Conservation (phyloP, 2,888 invertebrate species). For the Aleiodes testaceus region DNA sequence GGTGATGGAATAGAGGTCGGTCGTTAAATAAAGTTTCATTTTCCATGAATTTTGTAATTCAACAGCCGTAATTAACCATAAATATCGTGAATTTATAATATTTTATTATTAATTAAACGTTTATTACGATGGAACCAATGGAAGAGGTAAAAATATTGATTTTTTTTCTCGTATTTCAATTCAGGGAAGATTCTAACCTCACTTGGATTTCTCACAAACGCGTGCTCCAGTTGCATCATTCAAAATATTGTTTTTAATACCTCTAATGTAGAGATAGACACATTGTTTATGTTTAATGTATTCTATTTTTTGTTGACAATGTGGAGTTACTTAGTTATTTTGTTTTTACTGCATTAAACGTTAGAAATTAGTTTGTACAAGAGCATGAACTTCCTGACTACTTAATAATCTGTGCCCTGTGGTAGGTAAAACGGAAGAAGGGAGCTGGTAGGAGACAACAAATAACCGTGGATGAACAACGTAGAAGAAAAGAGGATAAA, state of each 20-base stretch:
- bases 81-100: neutral
- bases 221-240: conserved; percentile 24
- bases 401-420: conserved; percentile 71
- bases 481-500: conserved; percentile 69
- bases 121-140: conserved; percentile 9
- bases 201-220: conserved; percentile 31
- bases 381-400: conserved; percentile 71
- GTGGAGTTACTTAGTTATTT: neutral
- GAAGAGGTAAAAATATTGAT: neutral
- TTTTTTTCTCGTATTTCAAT: neutral
- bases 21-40: neutral
- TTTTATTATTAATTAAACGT: neutral
- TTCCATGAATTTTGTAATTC: neutral
- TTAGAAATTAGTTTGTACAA: conserved; percentile 56
- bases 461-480: conserved; percentile 68
- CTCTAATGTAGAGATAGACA: neutral
- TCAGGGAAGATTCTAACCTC: conserved; percentile 34
- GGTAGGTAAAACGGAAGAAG: conserved; percentile 78
- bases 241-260: neutral
- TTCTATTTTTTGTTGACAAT: neutral
- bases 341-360: conserved; percentile 24
- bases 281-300: neutral
- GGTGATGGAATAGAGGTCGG: conserved; percentile 11
- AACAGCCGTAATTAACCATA: neutral
- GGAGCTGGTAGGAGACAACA: conserved; percentile 75